Evolutionary conservation across 2,888 invertebrate genomes (phyloP).

Genomic region (Drosophila sordidapex): DNA sequence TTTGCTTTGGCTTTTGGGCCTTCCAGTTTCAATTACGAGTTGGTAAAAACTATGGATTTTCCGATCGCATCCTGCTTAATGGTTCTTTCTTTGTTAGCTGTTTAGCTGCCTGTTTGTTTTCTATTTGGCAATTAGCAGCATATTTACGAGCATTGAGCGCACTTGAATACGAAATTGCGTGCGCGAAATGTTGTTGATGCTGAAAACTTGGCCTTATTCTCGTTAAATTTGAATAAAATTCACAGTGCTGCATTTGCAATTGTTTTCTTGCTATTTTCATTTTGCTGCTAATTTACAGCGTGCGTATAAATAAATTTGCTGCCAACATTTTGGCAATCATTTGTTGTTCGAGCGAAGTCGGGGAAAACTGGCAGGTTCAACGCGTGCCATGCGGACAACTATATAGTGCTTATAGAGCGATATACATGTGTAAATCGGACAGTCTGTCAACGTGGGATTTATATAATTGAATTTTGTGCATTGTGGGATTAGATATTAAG

Average conservation of each 20-base stretch:
- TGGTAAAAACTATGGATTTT: constrained; percentile 33
- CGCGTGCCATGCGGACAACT: constrained; percentile 62
- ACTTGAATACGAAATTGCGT: constrained; percentile 61
- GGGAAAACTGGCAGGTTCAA: constrained; percentile 64
- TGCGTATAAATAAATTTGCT: constrained; percentile 73
- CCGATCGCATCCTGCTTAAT: constrained; percentile 12
- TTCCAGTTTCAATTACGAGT: constrained; percentile 41
- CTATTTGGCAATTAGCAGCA: constrained; percentile 59
- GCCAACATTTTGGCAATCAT: constrained; percentile 62
- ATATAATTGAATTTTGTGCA: constrained; percentile 61
- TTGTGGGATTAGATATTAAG: constrained; percentile 24
- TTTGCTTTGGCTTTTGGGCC: constrained; percentile 4
- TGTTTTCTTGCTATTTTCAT: constrained; percentile 21
- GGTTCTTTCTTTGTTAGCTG: constrained; percentile 5
- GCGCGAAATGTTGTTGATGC: constrained; percentile 34
- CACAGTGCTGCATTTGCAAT: constrained; percentile 35
- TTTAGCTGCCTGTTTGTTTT: neutral
- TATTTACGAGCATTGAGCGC: constrained; percentile 54
- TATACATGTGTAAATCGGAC: constrained; percentile 48
- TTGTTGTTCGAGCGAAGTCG: constrained; percentile 4
- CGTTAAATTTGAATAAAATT: constrained; percentile 38
- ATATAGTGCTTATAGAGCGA: neutral
- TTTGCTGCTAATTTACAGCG: constrained; percentile 71
- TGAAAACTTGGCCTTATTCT: constrained; percentile 70
- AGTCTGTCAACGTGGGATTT: constrained; percentile 66